Base-by-base conservation (phyloP, 2,797 vertebrate genomes). In the Girardinus metallicus region DNA sequence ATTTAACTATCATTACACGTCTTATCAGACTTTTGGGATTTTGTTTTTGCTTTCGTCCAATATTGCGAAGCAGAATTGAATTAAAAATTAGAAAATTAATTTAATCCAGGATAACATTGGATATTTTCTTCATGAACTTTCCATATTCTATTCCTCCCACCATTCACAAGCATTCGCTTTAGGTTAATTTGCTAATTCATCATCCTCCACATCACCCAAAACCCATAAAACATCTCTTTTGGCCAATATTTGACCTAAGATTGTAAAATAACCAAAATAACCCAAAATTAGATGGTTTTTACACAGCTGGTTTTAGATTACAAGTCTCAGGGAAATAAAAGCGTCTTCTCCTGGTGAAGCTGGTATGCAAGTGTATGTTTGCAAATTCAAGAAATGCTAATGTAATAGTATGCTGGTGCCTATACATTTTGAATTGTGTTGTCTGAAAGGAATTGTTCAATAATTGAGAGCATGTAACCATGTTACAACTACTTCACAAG, bases 241-340 rank as follows among this genome's bases (percentile, higher is more conserved):
- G 60, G 62, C 2, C 34, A 18, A 66, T 39, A 36, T 39, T 66
- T 66, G 7, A 39, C 7, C 62, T 7, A 36, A 36, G 18, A 66
- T 9, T 39, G 34, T 6, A 21, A 64, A 64, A 64, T 36, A 18
- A 36, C 16, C 31, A 36, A 64, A 64, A 36, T 36, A 36, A 36
- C 34, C 62, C 3, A 36, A 36, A 36, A 36, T 39, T 21, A 66
- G 6, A 64, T 64, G 60, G 11, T 21, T 18, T 64, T 36, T 34
- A 64, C 62, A 34, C 62, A 23, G 62, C 62, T 36, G 62, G 62
- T 66, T 73, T 73, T 73, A 53, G 31, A 74, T 11, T 16, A 36
- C 62, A 16, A 55, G 23, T 13, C 5, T 36, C 9, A 39, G 5
- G 21, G 21, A 83, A 75, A 2, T 57, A 41, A 39, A 78, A n/a